Conservation (phyloP, 2,888 invertebrate species). For the Netelia melanura region DNA sequence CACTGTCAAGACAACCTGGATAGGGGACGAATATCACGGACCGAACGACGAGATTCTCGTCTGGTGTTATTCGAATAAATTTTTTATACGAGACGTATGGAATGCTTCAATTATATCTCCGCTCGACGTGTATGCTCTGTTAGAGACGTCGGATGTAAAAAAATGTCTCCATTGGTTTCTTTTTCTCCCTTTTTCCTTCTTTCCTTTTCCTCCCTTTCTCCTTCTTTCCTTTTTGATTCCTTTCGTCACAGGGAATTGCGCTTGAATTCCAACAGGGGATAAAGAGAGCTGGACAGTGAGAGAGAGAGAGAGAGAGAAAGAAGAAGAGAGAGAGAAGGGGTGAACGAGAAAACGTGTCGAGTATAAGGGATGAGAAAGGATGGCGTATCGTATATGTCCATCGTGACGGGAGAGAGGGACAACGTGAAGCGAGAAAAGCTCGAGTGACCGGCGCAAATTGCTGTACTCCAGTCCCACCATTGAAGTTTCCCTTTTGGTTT, state of each 20-base stretch:
- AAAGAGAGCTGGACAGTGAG: background rate
- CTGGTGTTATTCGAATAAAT: background rate
- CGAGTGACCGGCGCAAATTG: constrained; percentile 73
- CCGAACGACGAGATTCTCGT: no score
- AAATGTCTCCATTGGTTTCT: constrained; percentile 22
- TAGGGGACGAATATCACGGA: no score
- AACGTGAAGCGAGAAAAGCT: constrained; percentile 32
- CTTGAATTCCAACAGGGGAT: background rate
- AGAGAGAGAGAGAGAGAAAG: background rate
- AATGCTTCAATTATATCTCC: constrained; percentile 3
- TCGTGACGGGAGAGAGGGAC: background rate
- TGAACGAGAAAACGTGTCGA: constrained; percentile 12
- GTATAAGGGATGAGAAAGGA: constrained; percentile 5
- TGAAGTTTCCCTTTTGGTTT: constrained; percentile 59
- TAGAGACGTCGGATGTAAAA: constrained; percentile 34
- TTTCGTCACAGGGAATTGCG: constrained; percentile 9
- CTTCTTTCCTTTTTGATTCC: constrained; percentile 40
- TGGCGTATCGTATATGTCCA: background rate
- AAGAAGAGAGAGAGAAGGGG: background rate
- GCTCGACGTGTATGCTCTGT: background rate
- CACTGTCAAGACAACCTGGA: no score
- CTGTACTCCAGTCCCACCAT: constrained; percentile 48
- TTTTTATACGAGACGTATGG: background rate
- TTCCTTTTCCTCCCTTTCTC: constrained; percentile 3
- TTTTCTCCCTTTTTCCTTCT: constrained; percentile 8